Base-by-base conservation (phyloP, 2,888 invertebrate species). In the Drosophila neonasuta region DNA sequence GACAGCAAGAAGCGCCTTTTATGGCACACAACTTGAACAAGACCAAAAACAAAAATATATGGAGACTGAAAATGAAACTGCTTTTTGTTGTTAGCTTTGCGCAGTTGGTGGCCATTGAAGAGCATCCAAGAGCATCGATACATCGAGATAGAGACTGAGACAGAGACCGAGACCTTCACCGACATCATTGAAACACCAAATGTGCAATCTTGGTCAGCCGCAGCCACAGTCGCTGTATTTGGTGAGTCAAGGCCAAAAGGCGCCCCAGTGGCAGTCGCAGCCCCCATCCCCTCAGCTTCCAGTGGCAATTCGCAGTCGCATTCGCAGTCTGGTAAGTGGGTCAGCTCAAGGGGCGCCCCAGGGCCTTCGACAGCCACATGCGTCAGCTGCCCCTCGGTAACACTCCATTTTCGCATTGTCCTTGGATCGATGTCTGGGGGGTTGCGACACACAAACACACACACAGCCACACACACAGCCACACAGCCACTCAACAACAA, bases 381-480 rank as follows among this genome's bases (percentile, higher is more conserved):
- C 83, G 80, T 80, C 80, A 80, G 69, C 65, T 60, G 49, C 42
- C 42, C 13, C 65, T 50, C 61, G 39, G 56, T 70, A 39, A 44
- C 54, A 54, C 57, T 59, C 59, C 51, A 46, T 34, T 50, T 60
- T 44, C 58, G 59, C 80, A 64, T 59, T 73, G 81, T 77, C 85
- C 81, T 80, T 84, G 81, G 46, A 54, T 62, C 71, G 63, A 60
- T 67, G 84, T 49, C 41, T 59, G 71, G 51, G 61, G 59, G 36
- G 42, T 3, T 15, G 58, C 3, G n/a, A 29, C 6, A 52, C 36
- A 13, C 24, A 9, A 60, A 59, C 44, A 15, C 9, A 24, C 24
- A 24, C 24, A 24, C 24, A 24, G 13, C 13, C 13, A 13, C 13
- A 13, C 13, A 13, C 13, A 13, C 5, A 9, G 58, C 54, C 44